phyloP scores from a whole-genome alignment of 2,797 vertebrate species.

The Helicolenus hilgendorfi region DNA sequence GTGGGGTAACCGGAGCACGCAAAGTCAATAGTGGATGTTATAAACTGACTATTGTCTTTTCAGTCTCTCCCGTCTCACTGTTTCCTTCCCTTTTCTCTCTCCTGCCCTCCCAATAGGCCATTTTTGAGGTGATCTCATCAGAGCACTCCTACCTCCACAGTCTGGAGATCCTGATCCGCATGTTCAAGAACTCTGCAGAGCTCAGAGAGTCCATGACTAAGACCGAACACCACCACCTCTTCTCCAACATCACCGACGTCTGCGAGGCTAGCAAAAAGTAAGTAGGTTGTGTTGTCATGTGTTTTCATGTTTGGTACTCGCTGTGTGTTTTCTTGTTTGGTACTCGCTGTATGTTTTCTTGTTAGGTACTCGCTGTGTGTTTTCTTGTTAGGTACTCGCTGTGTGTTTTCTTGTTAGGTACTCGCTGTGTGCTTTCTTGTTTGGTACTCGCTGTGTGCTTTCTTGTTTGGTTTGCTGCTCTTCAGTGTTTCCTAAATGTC shows the following conservation, averaged over 20 bases:
- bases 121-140: conserved; percentile 98
- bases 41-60: not conserved
- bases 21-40: not conserved
- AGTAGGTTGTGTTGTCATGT: conserved; percentile 24
- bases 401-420: not conserved
- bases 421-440: not conserved
- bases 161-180: conserved; percentile 95
- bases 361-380: no score
- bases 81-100: not conserved
- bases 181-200: conserved; percentile 96
- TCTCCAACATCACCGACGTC: conserved; percentile 97
- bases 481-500: not conserved
- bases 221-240: conserved; percentile 97
- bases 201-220: conserved; percentile 96
- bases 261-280: conserved; percentile 97
- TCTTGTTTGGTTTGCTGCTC: not conserved
- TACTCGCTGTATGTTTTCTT: no score
- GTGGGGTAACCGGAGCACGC: not conserved
- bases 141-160: conserved; percentile 98
- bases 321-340: not conserved
- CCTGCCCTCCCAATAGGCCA: conserved; percentile 88
- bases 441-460: no score
- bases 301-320: not conserved
- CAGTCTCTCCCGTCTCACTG: not conserved
- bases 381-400: not conserved